Base-by-base conservation (phyloP, 2,113 vertebrate genomes). In the Nasalis larvatus region DNA sequence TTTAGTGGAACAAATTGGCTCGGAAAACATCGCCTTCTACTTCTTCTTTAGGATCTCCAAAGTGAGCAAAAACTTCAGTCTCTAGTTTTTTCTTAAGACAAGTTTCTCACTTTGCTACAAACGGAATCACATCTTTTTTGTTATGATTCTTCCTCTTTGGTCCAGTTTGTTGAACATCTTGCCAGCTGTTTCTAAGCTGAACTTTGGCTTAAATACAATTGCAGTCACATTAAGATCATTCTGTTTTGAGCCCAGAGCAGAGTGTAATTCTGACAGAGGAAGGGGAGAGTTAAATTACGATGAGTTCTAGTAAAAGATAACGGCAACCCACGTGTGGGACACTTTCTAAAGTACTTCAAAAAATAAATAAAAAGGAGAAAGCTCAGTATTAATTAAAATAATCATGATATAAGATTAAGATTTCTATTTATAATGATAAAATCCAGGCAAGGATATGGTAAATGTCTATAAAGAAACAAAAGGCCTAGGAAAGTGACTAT, bases 111-210 rank as follows among this genome's bases (percentile, higher is more conserved):
- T 90, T 80, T 76, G 94, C 66, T 78, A 66, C 47, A 86, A 91
- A 94, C 27, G 91, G 91, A 96, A 89, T 95, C 58, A 52, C 47
- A 27, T 94, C 92, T 97, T 94, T 54, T 94, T 52, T 81, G 83
- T 81, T 87, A 71, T 32, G 56, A 73, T 66, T 93, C 86, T 89
- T 96, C 69, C 80, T 92, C 76, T 96, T 92, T 88, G 86, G 92
- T 94, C 92, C 77, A 92, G 86, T 95, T 91, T 89, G 92, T 89
- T 95, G 89, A 91, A 91, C 58, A 74, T 80, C 96, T 94, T 91
- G 91, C 94, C 78, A 93, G 95, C 95, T 98, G 94, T 89, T 87
- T 95, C 37, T 78, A 92, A 76, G 80, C 81, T 95, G 94, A 98
- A 96, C 66, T 73, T 85, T 96, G 96, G 84, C 95, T 96, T 92